Evolutionary conservation across 2,888 invertebrate genomes (phyloP), one percentile per base, ranked within the genome.

Genomic region (Eupeodes luniger): DNA sequence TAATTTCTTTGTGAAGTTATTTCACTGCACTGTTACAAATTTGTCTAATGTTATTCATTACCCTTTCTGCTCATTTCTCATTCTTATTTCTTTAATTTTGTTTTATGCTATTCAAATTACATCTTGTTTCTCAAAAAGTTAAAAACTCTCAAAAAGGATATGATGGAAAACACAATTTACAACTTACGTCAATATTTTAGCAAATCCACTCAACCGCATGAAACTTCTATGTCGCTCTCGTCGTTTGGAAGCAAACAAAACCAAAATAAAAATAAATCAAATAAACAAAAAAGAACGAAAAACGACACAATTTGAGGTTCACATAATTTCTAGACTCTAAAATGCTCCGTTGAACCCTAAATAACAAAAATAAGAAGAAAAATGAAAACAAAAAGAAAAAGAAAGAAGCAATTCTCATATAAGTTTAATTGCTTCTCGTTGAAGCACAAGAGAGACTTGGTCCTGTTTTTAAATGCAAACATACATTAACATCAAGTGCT

Each of bases 401-500:
- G 12, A 69, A 53, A 16, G 16, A 19, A 57, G 72, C 72, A 47
- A 49, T 72, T 16, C 70, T 55, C 40, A 40, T 44, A 72, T 57
- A 72, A 69, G 59, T 72, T 59, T 44, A 70, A 70, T 57, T 70
- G 70, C 70, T 57, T 55, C 57, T 70, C 70, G 57, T 70, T 57
- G 16, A 57, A 70, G 49, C 66, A 66, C 27, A 49, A 51, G 57
- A 44, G 44, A 40, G 57, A 44, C n/a, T 19, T 36, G n/a, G 34
- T 53, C 70, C 40, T 70, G 36, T 55, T 70, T 57, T 70, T 44
- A 72, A 72, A 72, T 44, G 72, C 47, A 57, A 72, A 72, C 72
- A 72, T 59, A 59, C 72, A 72, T 72, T 72, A 72, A 72, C 72
- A 47, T 72, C 47, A 47, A 72, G 59, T 72, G 57, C 36, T n/a